Conservation (phyloP, 1,140 invertebrate species). For the Choristoneura fumiferana region DNA sequence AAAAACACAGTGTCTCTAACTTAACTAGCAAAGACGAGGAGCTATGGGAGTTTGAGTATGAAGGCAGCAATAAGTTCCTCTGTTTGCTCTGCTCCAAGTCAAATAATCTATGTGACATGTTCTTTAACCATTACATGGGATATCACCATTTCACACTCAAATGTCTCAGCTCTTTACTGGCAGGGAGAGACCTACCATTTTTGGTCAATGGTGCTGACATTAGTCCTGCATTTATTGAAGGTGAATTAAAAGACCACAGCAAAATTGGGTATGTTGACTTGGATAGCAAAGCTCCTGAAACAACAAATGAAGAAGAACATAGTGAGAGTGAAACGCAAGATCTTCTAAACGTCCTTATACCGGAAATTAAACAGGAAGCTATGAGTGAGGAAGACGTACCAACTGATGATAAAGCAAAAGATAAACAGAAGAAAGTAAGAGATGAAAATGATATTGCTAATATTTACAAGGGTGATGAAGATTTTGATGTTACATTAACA, state of each 20-base stretch:
- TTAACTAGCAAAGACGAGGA: conserved; percentile 49
- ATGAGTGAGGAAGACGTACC: conserved; percentile 35
- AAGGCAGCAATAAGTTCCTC: conserved; percentile 47
- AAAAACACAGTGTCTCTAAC: conserved; percentile 68
- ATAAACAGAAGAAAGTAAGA: conserved; percentile 31
- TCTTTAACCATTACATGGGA: conserved; percentile 69
- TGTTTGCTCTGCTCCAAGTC: conserved; percentile 63
- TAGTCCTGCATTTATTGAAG: conserved; percentile 55
- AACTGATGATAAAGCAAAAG: conserved; percentile 23
- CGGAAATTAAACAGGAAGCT: conserved; percentile 59
- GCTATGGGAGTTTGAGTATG: conserved; percentile 59
- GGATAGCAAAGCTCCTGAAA: conserved; percentile 29
- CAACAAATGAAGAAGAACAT: conserved; percentile 1
- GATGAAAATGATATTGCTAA: conserved; percentile 38
- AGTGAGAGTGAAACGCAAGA: conserved; percentile 21
- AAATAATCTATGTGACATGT: conserved; percentile 44
- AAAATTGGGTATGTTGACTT: conserved; percentile 58
- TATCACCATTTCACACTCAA: conserved; percentile 71
- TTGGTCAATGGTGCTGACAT: conserved; percentile 61
- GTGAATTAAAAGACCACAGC: conserved; percentile 45
- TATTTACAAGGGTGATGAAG: conserved; percentile 60
- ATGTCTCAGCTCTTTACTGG: conserved; percentile 59
- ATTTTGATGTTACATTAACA: conserved; percentile 68
- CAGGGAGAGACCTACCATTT: conserved; percentile 62
- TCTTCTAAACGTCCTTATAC: conserved; percentile 38